A percentile compares a stretch with the other conserved stretches of the same genome.
These are phyloP conservation scores for Nysson spinosus DNA, from an alignment of 2,888 invertebrate genomes.

Conservation along the genomic window DNA sequence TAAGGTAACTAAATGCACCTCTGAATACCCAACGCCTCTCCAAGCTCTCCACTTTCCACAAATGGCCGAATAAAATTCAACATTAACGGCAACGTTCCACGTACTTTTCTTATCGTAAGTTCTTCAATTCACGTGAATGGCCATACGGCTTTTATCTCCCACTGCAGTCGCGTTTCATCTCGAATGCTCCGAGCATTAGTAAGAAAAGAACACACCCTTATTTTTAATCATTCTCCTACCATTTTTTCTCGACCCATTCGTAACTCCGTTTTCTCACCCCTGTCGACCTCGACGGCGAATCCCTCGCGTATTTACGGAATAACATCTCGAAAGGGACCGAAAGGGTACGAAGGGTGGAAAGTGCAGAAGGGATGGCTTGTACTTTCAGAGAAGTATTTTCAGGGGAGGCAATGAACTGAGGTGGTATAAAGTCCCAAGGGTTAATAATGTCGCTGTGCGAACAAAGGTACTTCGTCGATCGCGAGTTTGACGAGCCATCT, in stretches of 20 bases:
- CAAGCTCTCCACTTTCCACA: too few species aligned
- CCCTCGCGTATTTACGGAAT: slow-evolving; percentile 19
- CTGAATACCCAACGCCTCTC: too few species aligned
- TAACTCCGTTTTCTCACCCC: neutral
- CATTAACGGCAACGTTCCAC: too few species aligned
- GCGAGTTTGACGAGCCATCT: slow-evolving; percentile 17
- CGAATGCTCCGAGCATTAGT: too few species aligned
- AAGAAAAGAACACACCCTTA: neutral
- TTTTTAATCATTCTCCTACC: neutral
- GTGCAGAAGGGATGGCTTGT: neutral
- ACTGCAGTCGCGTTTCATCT: too few species aligned
- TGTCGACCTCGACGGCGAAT: slow-evolving; percentile 3
- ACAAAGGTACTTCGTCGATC: slow-evolving; percentile 3
- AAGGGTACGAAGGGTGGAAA: too few species aligned
- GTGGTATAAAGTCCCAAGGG: slow-evolving; percentile 27
- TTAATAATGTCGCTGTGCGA: slow-evolving; percentile 33
- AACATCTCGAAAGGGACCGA: slow-evolving; percentile 3
- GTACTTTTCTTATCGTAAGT: too few species aligned
- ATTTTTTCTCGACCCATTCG: neutral
- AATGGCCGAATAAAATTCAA: too few species aligned
- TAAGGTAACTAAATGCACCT: too few species aligned
- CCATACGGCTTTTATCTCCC: too few species aligned
- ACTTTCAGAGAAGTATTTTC: slow-evolving; percentile 12
- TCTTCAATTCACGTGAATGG: too few species aligned
- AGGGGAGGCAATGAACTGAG: slow-evolving; percentile 14